Evolutionary conservation across 2,888 invertebrate species (phyloP).

Genomic region (Cephonodes hylas): DNA sequence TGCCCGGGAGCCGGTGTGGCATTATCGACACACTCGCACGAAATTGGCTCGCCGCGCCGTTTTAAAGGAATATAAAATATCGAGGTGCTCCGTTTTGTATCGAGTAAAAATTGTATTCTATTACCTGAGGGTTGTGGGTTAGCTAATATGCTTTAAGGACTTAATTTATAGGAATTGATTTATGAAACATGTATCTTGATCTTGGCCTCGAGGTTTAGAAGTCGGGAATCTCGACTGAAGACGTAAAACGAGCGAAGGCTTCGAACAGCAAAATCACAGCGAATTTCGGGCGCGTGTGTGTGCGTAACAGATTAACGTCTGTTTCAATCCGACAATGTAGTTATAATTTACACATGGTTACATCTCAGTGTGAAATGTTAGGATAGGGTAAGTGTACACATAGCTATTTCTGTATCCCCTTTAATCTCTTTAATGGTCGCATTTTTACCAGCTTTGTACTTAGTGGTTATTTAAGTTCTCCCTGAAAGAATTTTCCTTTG

Average conservation of each 20-base stretch:
- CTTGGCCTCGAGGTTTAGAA: too few relatives aligned
- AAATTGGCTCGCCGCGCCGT: conserved; percentile 32
- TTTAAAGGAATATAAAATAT: conserved; percentile 29
- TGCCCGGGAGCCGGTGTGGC: conserved; percentile 24
- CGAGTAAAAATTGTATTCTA: background rate
- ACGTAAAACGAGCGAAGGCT: background rate
- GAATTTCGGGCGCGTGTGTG: background rate
- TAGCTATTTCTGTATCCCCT: background rate
- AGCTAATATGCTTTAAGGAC: background rate
- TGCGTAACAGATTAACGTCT: conserved; percentile 1
- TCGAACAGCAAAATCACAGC: background rate
- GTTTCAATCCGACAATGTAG: conserved; percentile 5
- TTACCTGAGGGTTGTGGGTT: background rate
- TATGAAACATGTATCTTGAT: too few relatives aligned
- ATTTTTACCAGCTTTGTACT: too few relatives aligned
- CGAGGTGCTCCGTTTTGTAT: background rate
- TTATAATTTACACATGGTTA: background rate
- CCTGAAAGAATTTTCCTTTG: too few relatives aligned
- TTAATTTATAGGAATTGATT: background rate
- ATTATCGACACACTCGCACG: conserved; percentile 38
- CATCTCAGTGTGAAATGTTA: background rate
- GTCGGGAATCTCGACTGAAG: too few relatives aligned
- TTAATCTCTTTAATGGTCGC: too few relatives aligned
- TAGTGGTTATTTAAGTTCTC: too few relatives aligned
- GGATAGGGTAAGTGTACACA: background rate